phyloP scores from a whole-genome alignment of 2,888 invertebrate species.

The Sinelater perroti region DNA sequence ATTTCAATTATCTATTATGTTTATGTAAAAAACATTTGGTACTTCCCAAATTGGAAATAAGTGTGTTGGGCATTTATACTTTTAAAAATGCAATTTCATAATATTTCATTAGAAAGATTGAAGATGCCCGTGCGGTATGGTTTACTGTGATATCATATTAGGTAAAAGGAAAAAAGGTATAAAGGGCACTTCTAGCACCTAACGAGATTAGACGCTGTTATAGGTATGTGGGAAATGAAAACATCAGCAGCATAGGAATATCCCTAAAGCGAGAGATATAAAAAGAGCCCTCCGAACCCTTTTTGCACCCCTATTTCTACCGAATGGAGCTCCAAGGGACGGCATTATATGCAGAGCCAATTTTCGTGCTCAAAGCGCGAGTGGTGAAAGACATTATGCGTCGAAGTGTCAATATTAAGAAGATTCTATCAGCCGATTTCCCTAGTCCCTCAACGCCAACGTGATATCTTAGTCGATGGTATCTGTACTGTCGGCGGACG shows the following conservation, averaged over 20 bases:
- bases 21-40: too few species aligned
- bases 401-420: conserved; percentile 39
- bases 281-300: conserved; percentile 26
- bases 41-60: too few species aligned
- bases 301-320: conserved; percentile 22
- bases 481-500: conserved; percentile 33
- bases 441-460: conserved; percentile 27
- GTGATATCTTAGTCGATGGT: conserved; percentile 39
- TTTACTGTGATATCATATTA: too few species aligned
- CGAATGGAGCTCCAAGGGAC: conserved; percentile 24
- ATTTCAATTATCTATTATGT: too few species aligned
- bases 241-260: conserved; percentile 24
- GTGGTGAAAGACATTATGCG: conserved; percentile 41
- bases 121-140: too few species aligned
- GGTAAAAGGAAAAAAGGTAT: too few species aligned
- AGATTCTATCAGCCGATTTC: conserved; percentile 41
- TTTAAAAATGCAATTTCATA: too few species aligned
- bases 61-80: too few species aligned
- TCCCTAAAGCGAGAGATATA: conserved; percentile 28
- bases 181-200: too few species aligned
- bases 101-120: too few species aligned
- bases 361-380: conserved; percentile 41
- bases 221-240: too few species aligned
- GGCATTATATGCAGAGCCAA: conserved; percentile 37
- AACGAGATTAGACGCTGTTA: too few species aligned